Conservation (phyloP, 2,888 invertebrate genomes). For the Amblyjoppa fuscipennis region DNA sequence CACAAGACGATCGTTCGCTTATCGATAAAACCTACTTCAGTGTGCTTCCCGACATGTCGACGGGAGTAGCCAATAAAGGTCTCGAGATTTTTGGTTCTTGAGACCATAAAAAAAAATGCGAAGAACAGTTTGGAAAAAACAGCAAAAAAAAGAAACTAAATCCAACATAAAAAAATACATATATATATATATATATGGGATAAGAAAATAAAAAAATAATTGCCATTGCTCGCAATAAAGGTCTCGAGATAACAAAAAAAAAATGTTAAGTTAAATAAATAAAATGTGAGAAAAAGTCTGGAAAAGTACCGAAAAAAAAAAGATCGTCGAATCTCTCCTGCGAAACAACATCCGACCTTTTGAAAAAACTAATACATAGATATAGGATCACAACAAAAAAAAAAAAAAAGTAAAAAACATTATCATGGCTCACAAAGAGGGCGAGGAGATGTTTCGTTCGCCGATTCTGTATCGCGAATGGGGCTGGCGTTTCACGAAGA, state of each 20-base stretch:
- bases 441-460: slow-evolving; percentile 73
- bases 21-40: slow-evolving; percentile 48
- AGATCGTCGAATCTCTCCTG: not conserved
- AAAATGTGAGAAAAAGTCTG: not conserved
- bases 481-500: slow-evolving; percentile 75
- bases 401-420: slow-evolving; percentile 45
- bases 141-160: not conserved
- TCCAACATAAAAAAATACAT: not conserved
- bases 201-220: slow-evolving; percentile 44
- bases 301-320: not conserved
- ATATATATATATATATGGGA: too few species aligned
- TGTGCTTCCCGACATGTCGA: not conserved
- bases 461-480: slow-evolving; percentile 79
- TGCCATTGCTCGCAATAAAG: not conserved
- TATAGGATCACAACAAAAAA: too few species aligned
- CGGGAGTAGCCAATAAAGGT: not conserved
- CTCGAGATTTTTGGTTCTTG: slow-evolving; percentile 32
- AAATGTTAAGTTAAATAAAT: not conserved
- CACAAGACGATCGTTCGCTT: slow-evolving; percentile 52
- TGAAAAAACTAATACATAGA: not conserved
- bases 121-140: slow-evolving; percentile 7
- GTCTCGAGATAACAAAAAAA: not conserved
- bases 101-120: slow-evolving; percentile 18
- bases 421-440: slow-evolving; percentile 61
- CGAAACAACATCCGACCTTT: not conserved